These are phyloP conservation scores for Acanthurus tractus DNA, from an alignment of 2,797 vertebrate genomes.

Conservation along the genomic window DNA sequence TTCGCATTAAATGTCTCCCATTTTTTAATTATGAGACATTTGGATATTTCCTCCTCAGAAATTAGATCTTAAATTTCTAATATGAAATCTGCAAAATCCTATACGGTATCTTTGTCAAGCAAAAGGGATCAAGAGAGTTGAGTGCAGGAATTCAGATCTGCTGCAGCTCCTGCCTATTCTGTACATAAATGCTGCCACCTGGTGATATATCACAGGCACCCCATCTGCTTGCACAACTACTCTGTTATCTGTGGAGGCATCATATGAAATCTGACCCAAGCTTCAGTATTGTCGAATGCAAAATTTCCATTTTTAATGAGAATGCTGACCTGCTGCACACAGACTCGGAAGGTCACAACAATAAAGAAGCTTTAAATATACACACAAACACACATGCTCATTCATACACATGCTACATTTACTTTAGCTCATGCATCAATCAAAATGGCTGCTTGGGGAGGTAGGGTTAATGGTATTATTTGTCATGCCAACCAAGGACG, in stretches of 20 bases:
- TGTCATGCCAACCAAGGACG: constrained; percentile 84
- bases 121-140: constrained; percentile 2
- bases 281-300: constrained; percentile 54
- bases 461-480: constrained; percentile 86
- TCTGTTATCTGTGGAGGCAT: constrained; percentile 42
- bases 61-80: constrained; percentile 72
- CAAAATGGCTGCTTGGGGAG: constrained; percentile 84
- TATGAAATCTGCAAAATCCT: constrained; percentile 41
- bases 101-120: constrained; percentile 15
- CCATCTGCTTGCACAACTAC: constrained; percentile 48
- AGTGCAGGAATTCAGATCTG: constrained; percentile 59
- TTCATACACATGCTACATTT: constrained; percentile 47
- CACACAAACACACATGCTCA: constrained; percentile 16
- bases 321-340: constrained; percentile 67
- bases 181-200: constrained; percentile 88
- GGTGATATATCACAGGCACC: constrained; percentile 72
- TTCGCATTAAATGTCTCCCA: constrained; percentile 88
- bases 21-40: constrained; percentile 89
- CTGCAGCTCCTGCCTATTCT: constrained; percentile 55
- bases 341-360: constrained; percentile 70
- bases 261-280: constrained; percentile 31
- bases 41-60: constrained; percentile 75
- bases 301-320: constrained; percentile 65
- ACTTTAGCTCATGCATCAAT: constrained; percentile 81
- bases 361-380: constrained; percentile 59